phyloP scores from a whole-genome alignment of 2,888 invertebrate genomes.

The Drosophila pseudotakahashii region DNA sequence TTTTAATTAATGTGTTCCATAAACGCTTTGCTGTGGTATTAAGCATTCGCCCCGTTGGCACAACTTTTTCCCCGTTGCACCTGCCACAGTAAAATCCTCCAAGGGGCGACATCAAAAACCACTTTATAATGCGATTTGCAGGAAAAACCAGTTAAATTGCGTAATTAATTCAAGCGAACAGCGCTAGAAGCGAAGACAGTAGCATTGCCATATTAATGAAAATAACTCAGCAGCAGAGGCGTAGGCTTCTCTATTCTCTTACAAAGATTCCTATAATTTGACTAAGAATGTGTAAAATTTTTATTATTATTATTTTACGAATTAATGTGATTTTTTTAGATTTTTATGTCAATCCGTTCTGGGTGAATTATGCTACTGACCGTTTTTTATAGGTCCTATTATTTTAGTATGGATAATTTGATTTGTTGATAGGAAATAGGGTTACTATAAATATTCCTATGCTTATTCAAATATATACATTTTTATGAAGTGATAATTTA shows the following conservation, averaged over 20 bases:
- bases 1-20: slow-evolving; percentile 21
- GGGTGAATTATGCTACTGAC: too few species aligned
- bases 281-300: too few species aligned
- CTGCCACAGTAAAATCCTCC: slow-evolving; percentile 16
- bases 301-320: too few species aligned
- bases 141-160: slow-evolving; percentile 40
- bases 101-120: slow-evolving; percentile 45
- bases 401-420: too few species aligned
- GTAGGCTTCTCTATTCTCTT: slow-evolving; percentile 52
- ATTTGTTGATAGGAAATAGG: too few species aligned
- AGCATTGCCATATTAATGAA: slow-evolving; percentile 22
- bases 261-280: background rate
- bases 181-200: slow-evolving; percentile 17
- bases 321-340: too few species aligned
- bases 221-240: slow-evolving; percentile 44
- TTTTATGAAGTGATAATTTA: too few species aligned
- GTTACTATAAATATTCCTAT: too few species aligned
- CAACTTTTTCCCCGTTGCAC: slow-evolving; percentile 23
- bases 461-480: too few species aligned
- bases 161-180: slow-evolving; percentile 55
- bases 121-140: slow-evolving; percentile 51
- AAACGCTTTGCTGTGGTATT: slow-evolving; percentile 2
- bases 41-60: slow-evolving; percentile 10
- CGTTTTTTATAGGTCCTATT: too few species aligned
- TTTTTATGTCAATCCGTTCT: too few species aligned